Conservation (phyloP, 2,888 invertebrate genomes). For the Doris montereyensis region DNA sequence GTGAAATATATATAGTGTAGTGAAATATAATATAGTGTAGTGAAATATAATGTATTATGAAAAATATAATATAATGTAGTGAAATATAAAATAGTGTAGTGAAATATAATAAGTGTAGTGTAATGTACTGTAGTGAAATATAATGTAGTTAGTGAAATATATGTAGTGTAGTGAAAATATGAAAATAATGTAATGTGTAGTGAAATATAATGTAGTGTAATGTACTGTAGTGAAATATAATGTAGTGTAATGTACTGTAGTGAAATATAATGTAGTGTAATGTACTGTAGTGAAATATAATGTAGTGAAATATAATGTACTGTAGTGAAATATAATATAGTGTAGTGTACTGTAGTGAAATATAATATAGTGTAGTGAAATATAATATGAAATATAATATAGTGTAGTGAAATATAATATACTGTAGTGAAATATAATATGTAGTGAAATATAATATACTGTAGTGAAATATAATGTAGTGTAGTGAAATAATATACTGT, state of each 20-base stretch:
- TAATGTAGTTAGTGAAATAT: conserved; percentile 13
- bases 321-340: conserved; percentile 9
- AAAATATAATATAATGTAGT: conserved; percentile 22
- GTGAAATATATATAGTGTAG: conserved; percentile 23
- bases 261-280: background rate
- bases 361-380: background rate
- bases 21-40: conserved; percentile 14
- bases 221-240: background rate
- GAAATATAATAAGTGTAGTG: conserved; percentile 18
- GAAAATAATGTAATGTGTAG: background rate
- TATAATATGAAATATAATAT: background rate
- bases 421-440: background rate
- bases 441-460: too few species aligned
- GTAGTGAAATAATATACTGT: background rate
- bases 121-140: conserved; percentile 20
- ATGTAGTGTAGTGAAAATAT: conserved; percentile 20
- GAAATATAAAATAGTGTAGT: conserved; percentile 15
- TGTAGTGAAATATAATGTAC: conserved; percentile 24
- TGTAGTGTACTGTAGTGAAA: conserved; percentile 9
- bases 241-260: background rate
- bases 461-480: background rate
- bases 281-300: background rate
- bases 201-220: background rate
- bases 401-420: background rate
- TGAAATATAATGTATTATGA: conserved; percentile 13